phyloP scores from a whole-genome alignment of 2,888 invertebrate genomes.

The Cancer borealis region DNA sequence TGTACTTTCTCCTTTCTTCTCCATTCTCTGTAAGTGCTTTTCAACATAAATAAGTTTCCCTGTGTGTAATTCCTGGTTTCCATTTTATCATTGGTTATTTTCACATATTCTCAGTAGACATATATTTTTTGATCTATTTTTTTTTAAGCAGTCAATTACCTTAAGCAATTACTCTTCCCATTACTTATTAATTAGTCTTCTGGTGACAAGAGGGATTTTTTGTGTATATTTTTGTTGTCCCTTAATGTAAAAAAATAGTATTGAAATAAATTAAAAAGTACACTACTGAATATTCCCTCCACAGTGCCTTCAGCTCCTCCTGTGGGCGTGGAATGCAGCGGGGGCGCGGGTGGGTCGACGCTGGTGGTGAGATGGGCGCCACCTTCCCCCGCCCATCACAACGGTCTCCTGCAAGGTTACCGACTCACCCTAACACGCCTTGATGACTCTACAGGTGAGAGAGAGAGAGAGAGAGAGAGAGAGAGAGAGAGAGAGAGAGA shows the following conservation, averaged over 20 bases:
- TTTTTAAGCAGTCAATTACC: neutral
- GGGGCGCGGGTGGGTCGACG: slow-evolving; percentile 85
- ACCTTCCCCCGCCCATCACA: slow-evolving; percentile 58
- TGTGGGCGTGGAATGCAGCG: slow-evolving; percentile 87
- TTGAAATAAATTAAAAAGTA: neutral
- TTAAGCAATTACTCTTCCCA: neutral
- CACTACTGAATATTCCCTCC: slow-evolving; percentile 69
- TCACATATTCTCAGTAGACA: neutral
- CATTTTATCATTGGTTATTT: neutral
- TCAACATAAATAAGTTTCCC: neutral
- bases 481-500: neutral
- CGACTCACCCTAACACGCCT: slow-evolving; percentile 81
- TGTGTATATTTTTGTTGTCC: too few species aligned
- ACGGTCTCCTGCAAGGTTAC: slow-evolving; percentile 67
- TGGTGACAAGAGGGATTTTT: neutral
- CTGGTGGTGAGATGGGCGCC: slow-evolving; percentile 90
- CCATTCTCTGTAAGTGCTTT: neutral
- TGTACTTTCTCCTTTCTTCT: neutral
- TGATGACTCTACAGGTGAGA: slow-evolving; percentile 82
- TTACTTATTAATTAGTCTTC: neutral
- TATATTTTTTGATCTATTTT: neutral
- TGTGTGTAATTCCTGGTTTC: neutral
- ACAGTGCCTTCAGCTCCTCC: slow-evolving; percentile 89
- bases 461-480: neutral
- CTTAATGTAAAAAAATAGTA: too few species aligned